These are phyloP conservation scores for Cheilinus undulatus DNA, from an alignment of 2,113 vertebrate genomes.

Conservation along the genomic window DNA sequence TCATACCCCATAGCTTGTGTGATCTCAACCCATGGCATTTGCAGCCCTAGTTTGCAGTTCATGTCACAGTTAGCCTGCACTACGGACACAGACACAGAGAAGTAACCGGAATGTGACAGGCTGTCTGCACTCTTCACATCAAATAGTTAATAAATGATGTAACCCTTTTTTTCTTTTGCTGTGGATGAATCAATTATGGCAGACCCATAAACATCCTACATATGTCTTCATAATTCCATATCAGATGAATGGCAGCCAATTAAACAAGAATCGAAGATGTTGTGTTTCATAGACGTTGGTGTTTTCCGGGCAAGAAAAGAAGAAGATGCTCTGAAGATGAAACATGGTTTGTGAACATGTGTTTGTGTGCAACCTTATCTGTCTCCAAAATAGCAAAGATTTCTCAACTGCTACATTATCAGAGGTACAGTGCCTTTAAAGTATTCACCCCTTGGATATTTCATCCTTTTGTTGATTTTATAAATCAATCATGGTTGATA, in stretches of 20 bases:
- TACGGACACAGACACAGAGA: conserved; percentile 9
- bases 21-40: conserved; percentile 37
- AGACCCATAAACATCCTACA: background rate
- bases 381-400: background rate
- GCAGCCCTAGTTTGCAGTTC: conserved; percentile 7
- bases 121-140: conserved; percentile 24
- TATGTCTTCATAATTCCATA: background rate
- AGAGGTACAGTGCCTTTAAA: too few relatives aligned
- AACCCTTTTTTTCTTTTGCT: background rate
- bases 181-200: background rate
- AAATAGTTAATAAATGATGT: conserved; percentile 19
- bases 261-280: background rate
- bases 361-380: background rate
- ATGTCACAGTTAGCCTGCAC: background rate
- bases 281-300: background rate
- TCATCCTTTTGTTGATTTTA: too few relatives aligned
- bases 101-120: conserved; percentile 25
- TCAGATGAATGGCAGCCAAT: background rate
- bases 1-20: conserved; percentile 35
- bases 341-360: background rate
- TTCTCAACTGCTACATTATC: background rate
- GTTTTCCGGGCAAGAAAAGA: background rate
- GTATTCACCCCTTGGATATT: too few relatives aligned
- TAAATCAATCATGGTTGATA: too few relatives aligned
- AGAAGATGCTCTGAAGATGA: background rate